Evolutionary conservation across 2,888 invertebrate species (phyloP).

Genomic region (Lasioglossum morio): DNA sequence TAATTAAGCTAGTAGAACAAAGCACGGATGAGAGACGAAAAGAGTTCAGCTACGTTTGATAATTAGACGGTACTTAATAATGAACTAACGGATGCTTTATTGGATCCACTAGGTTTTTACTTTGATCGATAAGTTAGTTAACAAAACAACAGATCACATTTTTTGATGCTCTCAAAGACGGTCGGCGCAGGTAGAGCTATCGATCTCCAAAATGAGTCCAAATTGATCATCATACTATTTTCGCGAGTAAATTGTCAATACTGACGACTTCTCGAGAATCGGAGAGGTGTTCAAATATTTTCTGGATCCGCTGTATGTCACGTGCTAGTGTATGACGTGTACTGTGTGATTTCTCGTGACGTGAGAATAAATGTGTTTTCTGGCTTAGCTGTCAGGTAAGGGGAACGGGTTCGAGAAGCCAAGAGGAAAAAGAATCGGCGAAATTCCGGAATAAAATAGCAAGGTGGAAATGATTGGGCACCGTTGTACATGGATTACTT

Average conservation of each 20-base stretch:
- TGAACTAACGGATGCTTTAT: not conserved
- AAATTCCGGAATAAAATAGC: constrained; percentile 40
- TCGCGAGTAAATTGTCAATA: too few relatives aligned
- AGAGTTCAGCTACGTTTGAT: not conserved
- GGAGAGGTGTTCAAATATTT: not conserved
- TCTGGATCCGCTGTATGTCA: not conserved
- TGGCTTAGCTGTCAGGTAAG: too few relatives aligned
- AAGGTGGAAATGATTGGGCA: constrained; percentile 20
- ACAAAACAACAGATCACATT: too few relatives aligned
- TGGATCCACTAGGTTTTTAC: too few relatives aligned
- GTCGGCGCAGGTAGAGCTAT: too few relatives aligned
- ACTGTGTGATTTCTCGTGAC: not conserved
- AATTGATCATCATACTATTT: too few relatives aligned
- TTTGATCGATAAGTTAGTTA: too few relatives aligned
- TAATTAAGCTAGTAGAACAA: not conserved
- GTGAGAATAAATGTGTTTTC: not conserved
- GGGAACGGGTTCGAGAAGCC: not conserved
- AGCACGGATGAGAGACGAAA: not conserved
- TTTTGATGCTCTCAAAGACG: too few relatives aligned
- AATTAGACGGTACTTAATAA: not conserved
- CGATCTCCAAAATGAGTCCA: too few relatives aligned
- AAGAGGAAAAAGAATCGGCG: not conserved
- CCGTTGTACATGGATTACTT: constrained; percentile 21
- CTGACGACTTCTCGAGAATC: not conserved
- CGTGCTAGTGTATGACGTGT: not conserved